Base-by-base conservation (phyloP, 2,888 invertebrate species). In the Toxonevra muliebris region DNA sequence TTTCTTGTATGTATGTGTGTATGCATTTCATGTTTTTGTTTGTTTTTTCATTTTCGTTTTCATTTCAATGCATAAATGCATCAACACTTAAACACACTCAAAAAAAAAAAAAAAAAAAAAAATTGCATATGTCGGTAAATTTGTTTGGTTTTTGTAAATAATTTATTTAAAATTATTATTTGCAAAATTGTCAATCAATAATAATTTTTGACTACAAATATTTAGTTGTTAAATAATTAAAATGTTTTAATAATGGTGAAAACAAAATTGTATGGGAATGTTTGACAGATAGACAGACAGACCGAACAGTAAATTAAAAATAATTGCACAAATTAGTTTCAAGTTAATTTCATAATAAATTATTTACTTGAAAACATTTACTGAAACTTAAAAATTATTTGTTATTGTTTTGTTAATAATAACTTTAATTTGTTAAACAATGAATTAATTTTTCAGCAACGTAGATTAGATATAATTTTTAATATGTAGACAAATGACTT, bases 91-190 rank as follows among this genome's bases (percentile, higher is more conserved):
- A 42, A 7, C 43, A 15, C 45, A 43, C 12, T 43, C 15, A 43
- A 43, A 42, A 19, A 30, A 17, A 19, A 11, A 59, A 62, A 54
- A 8, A 8, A 53, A 54, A 62, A 8, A 43, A 13, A 54, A 54
- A 45, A 42, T 52, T 52, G n/a, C 12, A 42, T 42, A 52, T 13
- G 10, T 13, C 1, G 4, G 43, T 12, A 45, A 19, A n/a, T 17
- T 48, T 8, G 12, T 60, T 61, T 57, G 48, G 12, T 43, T 60
- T 65, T 67, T 61, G 61, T 68, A 68, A 67, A 67, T 71, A 66
- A 65, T 68, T 70, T 61, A 69, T 69, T 69, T 70, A 70, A 69
- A 69, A 64, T 69, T 63, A 69, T 70, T 72, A 70, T 72, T 72
- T 70, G 69, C 69, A 71, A 65, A 62, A 60, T 8, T 50, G 12